Evolutionary conservation across 2,113 vertebrate species (phyloP).

Genomic region (Burhinus bistriatus): DNA sequence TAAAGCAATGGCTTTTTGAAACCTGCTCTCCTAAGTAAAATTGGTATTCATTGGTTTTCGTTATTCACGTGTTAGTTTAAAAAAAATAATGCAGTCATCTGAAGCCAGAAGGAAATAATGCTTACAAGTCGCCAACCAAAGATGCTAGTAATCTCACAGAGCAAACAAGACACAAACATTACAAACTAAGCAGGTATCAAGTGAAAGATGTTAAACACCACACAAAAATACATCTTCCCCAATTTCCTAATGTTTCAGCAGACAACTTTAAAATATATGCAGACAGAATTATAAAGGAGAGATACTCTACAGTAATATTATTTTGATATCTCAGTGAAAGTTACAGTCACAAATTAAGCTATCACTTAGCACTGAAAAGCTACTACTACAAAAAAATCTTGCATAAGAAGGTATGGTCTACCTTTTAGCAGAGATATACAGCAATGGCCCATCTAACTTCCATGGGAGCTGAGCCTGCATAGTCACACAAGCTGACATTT

Average conservation of each 20-base stretch:
- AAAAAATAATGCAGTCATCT: background rate
- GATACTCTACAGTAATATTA: background rate
- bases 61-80: accelerated
- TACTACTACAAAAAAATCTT: background rate
- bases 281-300: background rate
- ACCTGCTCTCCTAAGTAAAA: background rate
- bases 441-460: background rate
- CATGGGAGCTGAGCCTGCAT: background rate
- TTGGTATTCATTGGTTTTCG: background rate
- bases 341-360: background rate
- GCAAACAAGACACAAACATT: background rate
- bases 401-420: background rate
- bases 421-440: background rate
- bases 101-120: background rate
- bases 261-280: background rate
- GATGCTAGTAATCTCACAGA: background rate
- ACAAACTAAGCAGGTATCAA: background rate
- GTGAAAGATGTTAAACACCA: background rate
- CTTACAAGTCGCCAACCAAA: background rate
- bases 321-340: background rate
- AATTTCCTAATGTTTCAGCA: background rate
- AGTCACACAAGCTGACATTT: background rate
- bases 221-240: background rate
- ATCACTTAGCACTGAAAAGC: background rate
- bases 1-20: background rate